These are phyloP conservation scores for Blastobasis adustella DNA, from an alignment of 2,888 invertebrate genomes.

Conservation along the genomic window DNA sequence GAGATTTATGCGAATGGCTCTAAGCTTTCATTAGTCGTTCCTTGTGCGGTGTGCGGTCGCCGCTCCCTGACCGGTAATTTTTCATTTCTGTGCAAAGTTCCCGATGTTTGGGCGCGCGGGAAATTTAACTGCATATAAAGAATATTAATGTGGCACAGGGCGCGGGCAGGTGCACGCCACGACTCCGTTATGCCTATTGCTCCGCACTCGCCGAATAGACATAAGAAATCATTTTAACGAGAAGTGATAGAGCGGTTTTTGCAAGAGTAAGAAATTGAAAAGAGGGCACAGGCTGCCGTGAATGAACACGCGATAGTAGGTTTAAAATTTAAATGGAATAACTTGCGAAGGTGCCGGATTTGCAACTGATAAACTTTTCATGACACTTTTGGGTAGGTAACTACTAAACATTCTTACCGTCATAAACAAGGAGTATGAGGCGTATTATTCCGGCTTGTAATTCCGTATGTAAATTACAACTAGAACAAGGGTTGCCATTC, in stretches of 20 bases:
- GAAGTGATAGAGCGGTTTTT: constrained; percentile 35
- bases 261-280: neutral
- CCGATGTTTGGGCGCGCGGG: constrained; percentile 54
- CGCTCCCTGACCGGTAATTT: constrained; percentile 73
- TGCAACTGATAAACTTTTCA: no score
- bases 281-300: neutral
- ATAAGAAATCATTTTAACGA: constrained; percentile 46
- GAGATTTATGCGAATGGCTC: constrained; percentile 75
- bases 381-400: no score
- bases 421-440: constrained; percentile 53
- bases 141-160: constrained; percentile 61
- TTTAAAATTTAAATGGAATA: no score
- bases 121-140: constrained; percentile 73
- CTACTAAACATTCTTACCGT: constrained; percentile 4
- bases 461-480: constrained; percentile 71
- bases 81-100: constrained; percentile 70
- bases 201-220: constrained; percentile 25
- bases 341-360: no score
- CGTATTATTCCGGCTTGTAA: constrained; percentile 62
- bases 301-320: no score
- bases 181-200: constrained; percentile 29
- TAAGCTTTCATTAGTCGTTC: constrained; percentile 74
- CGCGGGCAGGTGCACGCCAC: constrained; percentile 62
- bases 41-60: constrained; percentile 69
- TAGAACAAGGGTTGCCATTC: constrained; percentile 56